Evolutionary conservation across 2,113 vertebrate species (phyloP).

Genomic region (Calyptomena viridis): DNA sequence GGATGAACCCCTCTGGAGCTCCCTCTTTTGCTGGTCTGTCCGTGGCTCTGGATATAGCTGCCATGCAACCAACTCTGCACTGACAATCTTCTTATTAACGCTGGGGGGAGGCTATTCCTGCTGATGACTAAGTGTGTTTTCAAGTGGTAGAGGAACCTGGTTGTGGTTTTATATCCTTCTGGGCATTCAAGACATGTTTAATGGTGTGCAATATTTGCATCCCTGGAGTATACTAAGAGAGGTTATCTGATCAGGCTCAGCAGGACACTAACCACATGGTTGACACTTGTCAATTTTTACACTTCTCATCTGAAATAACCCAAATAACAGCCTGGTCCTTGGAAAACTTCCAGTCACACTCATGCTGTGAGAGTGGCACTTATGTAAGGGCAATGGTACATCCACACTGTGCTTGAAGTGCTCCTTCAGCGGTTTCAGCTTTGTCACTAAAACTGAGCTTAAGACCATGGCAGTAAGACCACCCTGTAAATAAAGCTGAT

Average conservation of each 20-base stretch:
- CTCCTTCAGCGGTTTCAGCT: neutral
- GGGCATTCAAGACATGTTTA: neutral
- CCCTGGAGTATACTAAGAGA: neutral
- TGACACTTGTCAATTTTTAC: neutral
- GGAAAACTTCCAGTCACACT: neutral
- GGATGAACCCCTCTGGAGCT: neutral
- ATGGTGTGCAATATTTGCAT: neutral
- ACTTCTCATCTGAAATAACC: neutral
- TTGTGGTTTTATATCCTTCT: neutral
- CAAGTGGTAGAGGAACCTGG: neutral
- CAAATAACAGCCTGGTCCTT: neutral
- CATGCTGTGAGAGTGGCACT: neutral
- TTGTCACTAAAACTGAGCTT: neutral
- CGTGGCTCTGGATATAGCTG: neutral
- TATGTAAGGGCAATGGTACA: neutral
- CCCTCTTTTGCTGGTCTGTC: neutral
- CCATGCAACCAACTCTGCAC: fast-evolving
- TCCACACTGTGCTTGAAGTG: neutral
- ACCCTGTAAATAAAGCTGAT: neutral
- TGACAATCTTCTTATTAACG: neutral
- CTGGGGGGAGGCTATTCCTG: neutral
- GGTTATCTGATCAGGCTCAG: neutral
- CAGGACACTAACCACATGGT: neutral
- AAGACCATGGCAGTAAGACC: neutral
- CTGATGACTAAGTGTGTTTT: neutral